Evolutionary conservation across 2,888 invertebrate species (phyloP).

Genomic region (Hypsopygia costalis): DNA sequence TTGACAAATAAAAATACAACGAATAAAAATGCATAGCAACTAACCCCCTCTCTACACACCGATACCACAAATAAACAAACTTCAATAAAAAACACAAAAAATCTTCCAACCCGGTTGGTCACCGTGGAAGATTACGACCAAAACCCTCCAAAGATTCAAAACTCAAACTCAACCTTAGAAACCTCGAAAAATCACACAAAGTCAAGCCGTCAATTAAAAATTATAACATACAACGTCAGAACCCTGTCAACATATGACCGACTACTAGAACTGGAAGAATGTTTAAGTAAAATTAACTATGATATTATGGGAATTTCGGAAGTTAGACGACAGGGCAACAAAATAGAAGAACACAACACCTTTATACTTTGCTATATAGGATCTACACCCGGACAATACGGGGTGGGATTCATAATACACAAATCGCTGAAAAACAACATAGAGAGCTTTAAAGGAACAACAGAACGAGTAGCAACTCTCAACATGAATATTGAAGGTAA

Average conservation of each 20-base stretch:
- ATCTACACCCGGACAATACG: slow-evolving; percentile 16
- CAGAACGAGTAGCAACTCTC: slow-evolving; percentile 18
- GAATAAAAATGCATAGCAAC: slow-evolving; percentile 14
- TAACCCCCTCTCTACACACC: slow-evolving; percentile 4
- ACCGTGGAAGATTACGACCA: slow-evolving; percentile 22
- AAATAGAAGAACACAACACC: slow-evolving; percentile 23
- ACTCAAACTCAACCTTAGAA: no score
- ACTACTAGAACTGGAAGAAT: slow-evolving; percentile 14
- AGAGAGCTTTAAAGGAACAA: slow-evolving; percentile 15
- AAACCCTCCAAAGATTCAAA: slow-evolving; percentile 22
- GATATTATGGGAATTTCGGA: slow-evolving; percentile 23
- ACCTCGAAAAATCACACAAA: slow-evolving; percentile 5
- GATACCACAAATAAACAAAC: neutral
- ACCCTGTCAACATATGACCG: slow-evolving; percentile 17
- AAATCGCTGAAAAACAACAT: slow-evolving; percentile 15
- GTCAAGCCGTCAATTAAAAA: slow-evolving; percentile 1
- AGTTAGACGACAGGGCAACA: slow-evolving; percentile 16
- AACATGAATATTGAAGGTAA: slow-evolving; percentile 12
- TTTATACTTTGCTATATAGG: slow-evolving; percentile 20
- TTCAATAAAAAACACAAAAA: slow-evolving; percentile 1
- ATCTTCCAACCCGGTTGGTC: slow-evolving; percentile 24
- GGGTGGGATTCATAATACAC: slow-evolving; percentile 24
- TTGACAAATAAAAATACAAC: slow-evolving; percentile 15
- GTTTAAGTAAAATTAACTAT: slow-evolving; percentile 16
- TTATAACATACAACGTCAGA: slow-evolving; percentile 20